Evolutionary conservation across 2,113 vertebrate genomes (phyloP), one percentile per base, ranked within the genome.

Genomic region (Astur gentilis): DNA sequence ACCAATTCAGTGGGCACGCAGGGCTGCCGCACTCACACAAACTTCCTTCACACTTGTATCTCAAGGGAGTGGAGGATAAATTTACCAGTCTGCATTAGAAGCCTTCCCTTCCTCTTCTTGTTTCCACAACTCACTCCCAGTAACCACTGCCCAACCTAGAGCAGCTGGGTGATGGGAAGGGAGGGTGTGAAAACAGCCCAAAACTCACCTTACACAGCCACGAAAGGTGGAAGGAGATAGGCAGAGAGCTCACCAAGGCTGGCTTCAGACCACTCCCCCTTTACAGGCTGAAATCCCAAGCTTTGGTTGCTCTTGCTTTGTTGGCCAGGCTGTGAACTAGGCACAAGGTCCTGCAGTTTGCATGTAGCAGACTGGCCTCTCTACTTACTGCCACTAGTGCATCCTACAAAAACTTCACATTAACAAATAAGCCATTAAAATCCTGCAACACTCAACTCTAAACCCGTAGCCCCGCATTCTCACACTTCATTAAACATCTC

Each of bases 151-250:
- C 52, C 75, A 38, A 17, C 45, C 38, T 31, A 21, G 20, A 73
- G 34, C 45, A 80, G 61, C 38, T 25, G 44, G 44, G 38, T n/a
- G 57, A 58, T 45, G 50, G 64, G 32, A 57, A 69, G 36, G 31
- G 22, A 52, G 29, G 58, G 29, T 50, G 58, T 22, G 21, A 52
- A 16, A 45, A 40, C 27, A 45, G 50, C 38, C 34, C 38, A 16
- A 36, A 66, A 29, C 32, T 67, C 76, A n/a, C 50, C 29, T 21
- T 21, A 58, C 5, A 22, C 65, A 54, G 58, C 42, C 50, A 77
- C 0, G 0, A 11, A 21, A 22, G 42, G 50, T 31, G 69, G 50
- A 49, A 70, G 42, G 36, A 40, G 49, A 23, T 7, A 57, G 36
- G 61, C 54, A 67, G 54, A 32, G 58, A 40, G 57, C 16, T 84